Percentiles rank a stretch among this genome's conserved stretches.
These are phyloP conservation scores for Mechanitis messenoides DNA, from an alignment of 2,888 invertebrate genomes.

Conservation along the genomic window DNA sequence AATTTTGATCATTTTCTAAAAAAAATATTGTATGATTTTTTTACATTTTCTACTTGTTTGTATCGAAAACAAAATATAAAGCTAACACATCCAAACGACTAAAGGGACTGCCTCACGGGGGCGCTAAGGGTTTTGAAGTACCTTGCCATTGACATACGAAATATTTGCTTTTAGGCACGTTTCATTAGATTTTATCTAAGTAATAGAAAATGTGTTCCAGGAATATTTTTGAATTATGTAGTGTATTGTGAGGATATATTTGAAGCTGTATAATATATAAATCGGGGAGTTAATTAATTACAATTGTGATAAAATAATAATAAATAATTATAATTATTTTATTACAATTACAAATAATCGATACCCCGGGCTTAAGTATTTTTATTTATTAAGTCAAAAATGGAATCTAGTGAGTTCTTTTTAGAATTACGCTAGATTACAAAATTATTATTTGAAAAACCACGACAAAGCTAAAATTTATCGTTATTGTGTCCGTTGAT, in stretches of 20 bases:
- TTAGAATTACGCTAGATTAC: no score
- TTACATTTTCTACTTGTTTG: background rate
- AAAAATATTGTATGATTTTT: background rate
- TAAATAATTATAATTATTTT: background rate
- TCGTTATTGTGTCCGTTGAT: no score
- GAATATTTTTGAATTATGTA: background rate
- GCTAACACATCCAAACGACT: background rate
- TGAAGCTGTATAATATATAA: background rate
- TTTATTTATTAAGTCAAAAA: no score
- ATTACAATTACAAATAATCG: no score
- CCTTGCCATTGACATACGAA: background rate
- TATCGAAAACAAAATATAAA: constrained; percentile 1
- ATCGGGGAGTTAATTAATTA: background rate
- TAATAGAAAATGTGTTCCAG: background rate
- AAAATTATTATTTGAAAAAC: no score
- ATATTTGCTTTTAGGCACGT: background rate
- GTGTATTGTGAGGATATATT: background rate
- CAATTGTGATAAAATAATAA: no score
- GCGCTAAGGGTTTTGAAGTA: constrained; percentile 2
- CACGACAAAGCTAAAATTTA: no score
- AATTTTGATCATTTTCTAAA: no score
- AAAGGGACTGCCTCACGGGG: background rate
- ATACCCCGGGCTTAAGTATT: no score
- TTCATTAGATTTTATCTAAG: constrained; percentile 4
- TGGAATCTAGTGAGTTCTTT: no score